These are phyloP conservation scores for Callithrix jacchus DNA, from an alignment of 2,113 vertebrate genomes.

Conservation along the genomic window DNA sequence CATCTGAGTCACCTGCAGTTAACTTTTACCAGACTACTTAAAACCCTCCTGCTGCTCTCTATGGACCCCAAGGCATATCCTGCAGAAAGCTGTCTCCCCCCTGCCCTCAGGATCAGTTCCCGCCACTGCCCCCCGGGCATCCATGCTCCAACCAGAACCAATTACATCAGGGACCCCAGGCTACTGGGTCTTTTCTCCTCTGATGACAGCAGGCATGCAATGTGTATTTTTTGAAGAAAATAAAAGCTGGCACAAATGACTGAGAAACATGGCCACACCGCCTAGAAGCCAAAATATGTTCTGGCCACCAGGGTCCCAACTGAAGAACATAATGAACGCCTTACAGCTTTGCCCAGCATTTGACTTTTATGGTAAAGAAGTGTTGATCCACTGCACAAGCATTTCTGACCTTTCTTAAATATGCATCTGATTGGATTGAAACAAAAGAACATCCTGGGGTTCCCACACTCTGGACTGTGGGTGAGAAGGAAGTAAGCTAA, in stretches of 20 bases:
- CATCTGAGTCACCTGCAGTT: neutral
- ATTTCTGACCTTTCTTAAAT: conserved; percentile 28
- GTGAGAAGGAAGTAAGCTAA: neutral
- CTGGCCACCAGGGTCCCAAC: neutral
- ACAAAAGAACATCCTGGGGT: neutral
- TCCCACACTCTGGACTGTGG: neutral
- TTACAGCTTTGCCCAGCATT: neutral
- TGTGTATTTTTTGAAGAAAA: conserved; percentile 7
- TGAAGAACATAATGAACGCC: neutral
- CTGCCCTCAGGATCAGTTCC: neutral
- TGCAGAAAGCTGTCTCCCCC: neutral
- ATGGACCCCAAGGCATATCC: neutral
- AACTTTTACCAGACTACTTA: neutral
- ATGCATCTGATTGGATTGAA: neutral
- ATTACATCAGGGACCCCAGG: neutral
- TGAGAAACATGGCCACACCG: neutral
- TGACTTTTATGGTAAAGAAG: neutral
- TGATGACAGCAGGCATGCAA: neutral
- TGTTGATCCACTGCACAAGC: neutral
- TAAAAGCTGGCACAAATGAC: neutral
- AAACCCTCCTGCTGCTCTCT: neutral
- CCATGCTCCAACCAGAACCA: neutral
- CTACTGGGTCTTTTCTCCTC: neutral
- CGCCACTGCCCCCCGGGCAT: neutral
- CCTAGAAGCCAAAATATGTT: neutral